Base-by-base conservation (phyloP, 2,888 invertebrate species). In the Sminthurides aquaticus region DNA sequence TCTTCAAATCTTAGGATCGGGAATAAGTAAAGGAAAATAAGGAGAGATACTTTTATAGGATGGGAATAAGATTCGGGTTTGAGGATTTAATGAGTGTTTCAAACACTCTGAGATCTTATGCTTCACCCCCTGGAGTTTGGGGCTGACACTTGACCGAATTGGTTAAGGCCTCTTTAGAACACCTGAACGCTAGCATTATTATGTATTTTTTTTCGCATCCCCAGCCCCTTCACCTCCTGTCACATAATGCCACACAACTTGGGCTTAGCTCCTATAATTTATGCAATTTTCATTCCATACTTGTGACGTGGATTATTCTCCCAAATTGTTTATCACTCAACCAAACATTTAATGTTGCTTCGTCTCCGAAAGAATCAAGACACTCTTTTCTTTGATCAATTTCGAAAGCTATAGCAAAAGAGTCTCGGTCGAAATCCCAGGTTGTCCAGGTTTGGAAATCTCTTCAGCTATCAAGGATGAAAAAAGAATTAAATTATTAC, bases 71-170 rank as follows among this genome's bases (percentile, higher is more conserved):
- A 34, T 11, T 15, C 8, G 5, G 15, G 43, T 11, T 34, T 5
- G 15, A 15, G 43, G 43, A 34, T 58, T 73, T 73, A 73, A 73
- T 73, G 73, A 73, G 73, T 66, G 68, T 73, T 73, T 71, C 73
- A 68, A 22, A 20, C 59, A 62, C 73, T 70, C 71, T 71, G 64
- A 69, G 69, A 67, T 71, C 64, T 69, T 67, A 63, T 69, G 67
- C 67, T 67, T 67, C 70, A 68, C 68, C 71, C 71, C 71, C 71
- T 71, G 73, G 70, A 69, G 71, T 70, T 71, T 71, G 68, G 64
- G 62, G 70, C 73, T 73, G 73, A 73, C 73, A 73, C 71, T 73
- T 72, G 73, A 72, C 72, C 73, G 69, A 71, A 73, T 69, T 73
- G 71, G 73, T 73, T 69, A 70, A 62, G 73, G 69, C 71, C 69